phyloP scores from a whole-genome alignment of 2,888 invertebrate genomes.

The Osmoderma eremita region DNA sequence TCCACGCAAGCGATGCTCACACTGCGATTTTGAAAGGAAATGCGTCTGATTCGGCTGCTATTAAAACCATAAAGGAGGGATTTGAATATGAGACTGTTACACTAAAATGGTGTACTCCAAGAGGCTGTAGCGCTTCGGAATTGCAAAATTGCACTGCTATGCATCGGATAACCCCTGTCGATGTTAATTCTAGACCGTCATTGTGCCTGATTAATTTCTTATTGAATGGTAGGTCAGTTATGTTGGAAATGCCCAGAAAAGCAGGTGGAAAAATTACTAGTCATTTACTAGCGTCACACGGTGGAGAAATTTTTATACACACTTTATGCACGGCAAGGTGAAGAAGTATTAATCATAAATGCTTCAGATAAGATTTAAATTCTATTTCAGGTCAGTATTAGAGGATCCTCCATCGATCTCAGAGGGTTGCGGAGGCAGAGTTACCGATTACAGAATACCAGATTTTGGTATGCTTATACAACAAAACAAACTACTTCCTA shows the following conservation, averaged over 20 bases:
- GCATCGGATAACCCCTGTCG: constrained; percentile 93
- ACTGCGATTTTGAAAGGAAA: constrained; percentile 77
- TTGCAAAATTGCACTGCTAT: constrained; percentile 85
- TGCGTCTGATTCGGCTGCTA: constrained; percentile 71
- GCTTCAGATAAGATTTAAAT: not conserved
- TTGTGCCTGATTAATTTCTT: constrained; percentile 97
- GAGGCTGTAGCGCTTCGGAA: constrained; percentile 84
- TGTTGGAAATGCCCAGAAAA: constrained; percentile 89
- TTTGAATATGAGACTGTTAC: constrained; percentile 85
- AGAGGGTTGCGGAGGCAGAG: constrained; percentile 93
- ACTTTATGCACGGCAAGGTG: constrained; percentile 80
- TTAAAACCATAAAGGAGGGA: constrained; percentile 76
- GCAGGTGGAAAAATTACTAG: constrained; percentile 88
- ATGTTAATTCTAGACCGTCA: constrained; percentile 96
- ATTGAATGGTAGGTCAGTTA: constrained; percentile 91
- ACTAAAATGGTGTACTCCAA: constrained; percentile 96
- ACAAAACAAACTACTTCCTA: constrained; percentile 81
- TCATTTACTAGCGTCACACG: constrained; percentile 92
- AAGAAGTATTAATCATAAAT: constrained; percentile 1
- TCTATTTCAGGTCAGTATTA: constrained; percentile 73
- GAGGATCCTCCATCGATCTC: constrained; percentile 96
- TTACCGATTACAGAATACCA: constrained; percentile 87
- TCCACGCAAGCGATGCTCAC: constrained; percentile 89
- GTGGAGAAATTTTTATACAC: constrained; percentile 96
- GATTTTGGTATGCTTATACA: constrained; percentile 92